Conservation (phyloP, 53 echinoderm and acorn worm species). For the Pentamera pediparva region DNA sequence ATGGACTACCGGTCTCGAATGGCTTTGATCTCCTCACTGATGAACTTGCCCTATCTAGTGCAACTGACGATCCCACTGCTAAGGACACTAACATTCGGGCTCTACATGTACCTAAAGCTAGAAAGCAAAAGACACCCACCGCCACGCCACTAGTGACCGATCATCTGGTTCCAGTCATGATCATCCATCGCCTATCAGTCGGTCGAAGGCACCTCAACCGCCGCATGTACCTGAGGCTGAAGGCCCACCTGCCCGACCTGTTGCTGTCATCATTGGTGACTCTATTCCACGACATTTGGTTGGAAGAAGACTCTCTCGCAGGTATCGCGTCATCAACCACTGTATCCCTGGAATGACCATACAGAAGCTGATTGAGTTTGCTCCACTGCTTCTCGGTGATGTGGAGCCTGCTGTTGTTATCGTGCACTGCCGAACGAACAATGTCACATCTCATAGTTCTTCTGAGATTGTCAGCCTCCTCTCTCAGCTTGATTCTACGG, state of each 20-base stretch:
- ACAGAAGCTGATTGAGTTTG: not conserved
- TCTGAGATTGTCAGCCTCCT: not conserved
- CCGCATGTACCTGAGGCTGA: too few relatives aligned
- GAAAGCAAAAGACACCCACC: too few relatives aligned
- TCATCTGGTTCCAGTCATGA: too few relatives aligned
- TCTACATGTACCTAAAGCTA: not conserved
- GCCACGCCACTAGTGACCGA: too few relatives aligned
- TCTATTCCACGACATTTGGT: not conserved
- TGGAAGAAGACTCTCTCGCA: not conserved
- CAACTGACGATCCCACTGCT: not conserved
- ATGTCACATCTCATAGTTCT: not conserved
- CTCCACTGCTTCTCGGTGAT: not conserved
- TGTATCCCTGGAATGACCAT: constrained; percentile 4
- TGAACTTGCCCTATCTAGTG: not conserved
- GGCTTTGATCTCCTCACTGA: not conserved
- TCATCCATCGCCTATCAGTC: too few relatives aligned
- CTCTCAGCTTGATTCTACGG: not conserved
- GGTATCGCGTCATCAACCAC: not conserved
- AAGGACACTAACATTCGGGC: not conserved
- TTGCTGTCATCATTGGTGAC: not conserved
- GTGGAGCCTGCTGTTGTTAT: not conserved
- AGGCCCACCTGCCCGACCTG: not conserved
- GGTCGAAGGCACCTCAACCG: too few relatives aligned
- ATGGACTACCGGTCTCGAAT: not conserved
- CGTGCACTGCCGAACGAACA: constrained; percentile 1